These are phyloP conservation scores for Entomyzon cyanotis DNA, from an alignment of 2,113 vertebrate species.

Conservation along the genomic window DNA sequence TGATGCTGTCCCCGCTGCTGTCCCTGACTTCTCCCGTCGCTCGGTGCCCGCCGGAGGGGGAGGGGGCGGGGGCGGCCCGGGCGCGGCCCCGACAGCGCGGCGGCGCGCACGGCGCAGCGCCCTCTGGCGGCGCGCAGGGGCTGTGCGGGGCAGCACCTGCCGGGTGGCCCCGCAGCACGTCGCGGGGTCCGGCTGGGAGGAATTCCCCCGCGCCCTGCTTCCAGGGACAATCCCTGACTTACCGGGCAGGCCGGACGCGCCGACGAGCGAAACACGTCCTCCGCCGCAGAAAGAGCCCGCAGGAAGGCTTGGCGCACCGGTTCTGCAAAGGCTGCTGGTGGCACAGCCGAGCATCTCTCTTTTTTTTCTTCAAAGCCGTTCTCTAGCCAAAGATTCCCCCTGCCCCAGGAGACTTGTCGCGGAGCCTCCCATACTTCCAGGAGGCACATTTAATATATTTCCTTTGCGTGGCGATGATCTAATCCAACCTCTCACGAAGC, in stretches of 20 bases:
- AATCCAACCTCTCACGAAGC: not conserved
- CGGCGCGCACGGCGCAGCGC: not conserved
- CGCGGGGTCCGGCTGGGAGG: accelerated
- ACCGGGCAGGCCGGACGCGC: not conserved
- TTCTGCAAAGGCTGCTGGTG: not conserved
- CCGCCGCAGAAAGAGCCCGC: not conserved
- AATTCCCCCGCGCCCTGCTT: accelerated
- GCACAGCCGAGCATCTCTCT: not conserved
- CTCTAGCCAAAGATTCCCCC: not conserved
- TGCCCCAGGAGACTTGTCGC: not conserved
- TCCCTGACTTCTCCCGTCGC: not conserved
- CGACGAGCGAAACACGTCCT: not conserved
- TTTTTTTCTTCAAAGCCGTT: not conserved
- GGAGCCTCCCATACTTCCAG: not conserved
- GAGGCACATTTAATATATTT: not conserved
- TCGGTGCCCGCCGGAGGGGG: not conserved
- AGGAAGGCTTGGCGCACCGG: accelerated
- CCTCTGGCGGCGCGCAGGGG: not conserved
- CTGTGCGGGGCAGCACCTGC: not conserved
- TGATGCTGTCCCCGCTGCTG: not conserved
- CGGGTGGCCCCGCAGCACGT: not conserved
- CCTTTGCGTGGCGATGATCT: not conserved
- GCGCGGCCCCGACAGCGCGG: too few relatives aligned
- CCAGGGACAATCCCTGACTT: accelerated
- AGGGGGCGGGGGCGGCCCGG: too few relatives aligned